A percentile compares a stretch with the other conserved stretches of the same genome.
Conservation (phyloP, 2,888 invertebrate species). For the Stramonita haemastoma region DNA sequence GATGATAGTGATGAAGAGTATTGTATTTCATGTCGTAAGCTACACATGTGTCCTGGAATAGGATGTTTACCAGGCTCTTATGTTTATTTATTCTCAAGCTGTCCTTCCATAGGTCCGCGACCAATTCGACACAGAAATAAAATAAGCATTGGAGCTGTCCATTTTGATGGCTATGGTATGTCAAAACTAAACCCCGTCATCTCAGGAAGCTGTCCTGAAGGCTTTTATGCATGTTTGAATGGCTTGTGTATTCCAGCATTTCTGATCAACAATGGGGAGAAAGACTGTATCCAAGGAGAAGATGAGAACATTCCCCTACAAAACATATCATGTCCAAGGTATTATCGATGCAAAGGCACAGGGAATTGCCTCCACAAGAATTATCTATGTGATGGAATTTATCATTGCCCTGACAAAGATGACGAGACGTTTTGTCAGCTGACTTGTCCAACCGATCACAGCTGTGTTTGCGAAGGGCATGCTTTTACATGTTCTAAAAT, state of each 20-base stretch:
- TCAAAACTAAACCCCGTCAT: neutral
- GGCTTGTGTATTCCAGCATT: slow-evolving; percentile 34
- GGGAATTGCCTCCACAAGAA: slow-evolving; percentile 39
- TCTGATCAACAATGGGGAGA: slow-evolving; percentile 30
- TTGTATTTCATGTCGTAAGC: neutral
- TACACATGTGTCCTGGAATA: neutral
- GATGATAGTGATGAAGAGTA: slow-evolving; percentile 33
- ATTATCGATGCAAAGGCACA: slow-evolving; percentile 40
- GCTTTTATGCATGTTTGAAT: slow-evolving; percentile 10
- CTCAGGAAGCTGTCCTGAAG: neutral
- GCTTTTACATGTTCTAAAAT: slow-evolving; percentile 23
- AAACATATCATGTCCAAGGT: slow-evolving; percentile 39
- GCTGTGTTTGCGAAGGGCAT: slow-evolving; percentile 29
- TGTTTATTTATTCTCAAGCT: neutral
- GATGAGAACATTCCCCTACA: slow-evolving; percentile 31
- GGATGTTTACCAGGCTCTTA: neutral
- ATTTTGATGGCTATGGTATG: slow-evolving; percentile 33
- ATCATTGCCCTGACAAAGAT: slow-evolving; percentile 47
- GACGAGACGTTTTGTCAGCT: slow-evolving; percentile 42
- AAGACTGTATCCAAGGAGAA: slow-evolving; percentile 39
- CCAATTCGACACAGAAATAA: too few species aligned
- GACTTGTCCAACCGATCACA: slow-evolving; percentile 21
- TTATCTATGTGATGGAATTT: slow-evolving; percentile 45
- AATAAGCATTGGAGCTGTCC: neutral
- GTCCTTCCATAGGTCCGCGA: neutral